These are phyloP conservation scores for Peromyscus leucopus DNA, from an alignment of 2,113 vertebrate species.

Conservation along the genomic window DNA sequence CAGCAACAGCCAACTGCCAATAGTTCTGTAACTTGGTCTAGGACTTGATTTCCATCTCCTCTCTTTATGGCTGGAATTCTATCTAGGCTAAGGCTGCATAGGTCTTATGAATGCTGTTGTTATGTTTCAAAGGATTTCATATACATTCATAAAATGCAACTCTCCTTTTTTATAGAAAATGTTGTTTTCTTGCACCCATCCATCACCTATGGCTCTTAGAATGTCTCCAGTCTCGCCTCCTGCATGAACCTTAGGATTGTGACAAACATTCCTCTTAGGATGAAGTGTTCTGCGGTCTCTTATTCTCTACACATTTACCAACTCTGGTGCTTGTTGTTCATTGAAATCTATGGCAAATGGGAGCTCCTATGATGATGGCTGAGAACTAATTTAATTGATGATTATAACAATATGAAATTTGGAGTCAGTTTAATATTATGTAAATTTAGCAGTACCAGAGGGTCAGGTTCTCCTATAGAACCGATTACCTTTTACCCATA, in stretches of 20 bases:
- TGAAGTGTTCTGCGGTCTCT: background rate
- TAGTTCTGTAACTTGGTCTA: background rate
- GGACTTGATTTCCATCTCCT: background rate
- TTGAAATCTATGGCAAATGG: background rate
- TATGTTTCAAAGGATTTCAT: background rate
- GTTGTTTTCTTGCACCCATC: background rate
- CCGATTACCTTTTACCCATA: background rate
- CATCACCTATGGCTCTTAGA: background rate
- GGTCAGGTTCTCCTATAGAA: background rate
- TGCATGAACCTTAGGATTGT: background rate
- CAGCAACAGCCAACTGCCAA: background rate
- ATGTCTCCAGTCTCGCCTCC: background rate
- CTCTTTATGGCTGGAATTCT: background rate
- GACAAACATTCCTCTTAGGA: background rate
- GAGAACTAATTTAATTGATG: background rate
- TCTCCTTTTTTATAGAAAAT: background rate
- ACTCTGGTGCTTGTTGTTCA: background rate
- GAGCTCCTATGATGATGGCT: background rate
- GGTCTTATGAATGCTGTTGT: background rate
- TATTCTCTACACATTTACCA: background rate
- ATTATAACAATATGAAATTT: background rate
- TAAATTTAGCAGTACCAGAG: background rate
- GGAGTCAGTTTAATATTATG: background rate
- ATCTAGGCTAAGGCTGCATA: background rate
- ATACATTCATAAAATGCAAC: background rate